These are phyloP conservation scores for Hydractinia echinata DNA, from an alignment of 30 jellyfish, hydroid and myxozoan genomes.

Conservation along the genomic window DNA sequence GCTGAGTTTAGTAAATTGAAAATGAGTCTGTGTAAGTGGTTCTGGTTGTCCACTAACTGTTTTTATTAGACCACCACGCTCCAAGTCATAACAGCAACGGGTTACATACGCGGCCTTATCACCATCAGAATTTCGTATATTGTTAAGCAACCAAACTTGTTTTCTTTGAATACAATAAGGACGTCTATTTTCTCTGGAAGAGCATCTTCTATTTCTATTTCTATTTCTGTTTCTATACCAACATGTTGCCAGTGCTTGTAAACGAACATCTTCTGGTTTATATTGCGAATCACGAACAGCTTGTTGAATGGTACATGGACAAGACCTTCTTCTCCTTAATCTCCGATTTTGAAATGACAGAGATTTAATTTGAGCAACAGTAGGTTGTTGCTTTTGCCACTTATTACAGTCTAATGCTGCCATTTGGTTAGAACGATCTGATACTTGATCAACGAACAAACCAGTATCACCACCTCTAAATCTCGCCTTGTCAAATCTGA, in stretches of 20 bases:
- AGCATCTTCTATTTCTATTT: background rate
- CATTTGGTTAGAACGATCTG: background rate
- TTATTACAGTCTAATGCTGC: background rate
- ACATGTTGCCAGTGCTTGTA: background rate
- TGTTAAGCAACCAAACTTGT: background rate
- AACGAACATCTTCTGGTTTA: background rate
- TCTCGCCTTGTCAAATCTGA: conserved; percentile 4
- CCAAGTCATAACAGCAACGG: conserved; percentile 27
- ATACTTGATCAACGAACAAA: background rate
- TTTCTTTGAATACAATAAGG: background rate
- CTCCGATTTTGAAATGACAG: background rate
- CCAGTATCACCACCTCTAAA: background rate
- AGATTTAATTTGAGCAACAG: background rate
- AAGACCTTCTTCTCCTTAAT: conserved; percentile 13
- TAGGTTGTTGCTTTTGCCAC: background rate
- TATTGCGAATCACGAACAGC: background rate
- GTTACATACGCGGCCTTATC: background rate
- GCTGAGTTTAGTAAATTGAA: background rate
- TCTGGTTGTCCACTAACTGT: background rate
- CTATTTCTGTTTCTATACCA: background rate
- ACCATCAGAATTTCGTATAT: conserved; percentile 3
- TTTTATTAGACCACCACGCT: conserved; percentile 1
- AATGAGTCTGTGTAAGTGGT: conserved; percentile 2
- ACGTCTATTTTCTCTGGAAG: background rate
- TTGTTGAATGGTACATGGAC: conserved; percentile 2